A percentile compares a stretch with the other conserved stretches of the same genome.
These are phyloP conservation scores for Drosophila anomelani DNA, from an alignment of 2,888 invertebrate genomes.

Conservation along the genomic window DNA sequence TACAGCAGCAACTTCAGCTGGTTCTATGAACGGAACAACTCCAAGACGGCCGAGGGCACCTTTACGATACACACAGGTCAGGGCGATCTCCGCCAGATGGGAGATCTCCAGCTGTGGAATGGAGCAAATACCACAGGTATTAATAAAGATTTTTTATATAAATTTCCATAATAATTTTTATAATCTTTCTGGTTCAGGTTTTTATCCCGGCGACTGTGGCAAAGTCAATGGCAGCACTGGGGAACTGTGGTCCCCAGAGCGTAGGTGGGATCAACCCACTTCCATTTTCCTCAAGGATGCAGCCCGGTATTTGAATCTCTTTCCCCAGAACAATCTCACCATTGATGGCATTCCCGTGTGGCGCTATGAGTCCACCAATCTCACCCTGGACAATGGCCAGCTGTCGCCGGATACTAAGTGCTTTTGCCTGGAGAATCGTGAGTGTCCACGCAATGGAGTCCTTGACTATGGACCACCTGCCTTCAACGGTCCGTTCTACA, in stretches of 20 bases:
- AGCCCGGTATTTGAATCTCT: conserved; percentile 88
- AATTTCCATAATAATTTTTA: not conserved
- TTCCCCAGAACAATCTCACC: conserved; percentile 59
- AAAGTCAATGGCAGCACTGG: conserved; percentile 90
- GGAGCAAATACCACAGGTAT: conserved; percentile 85
- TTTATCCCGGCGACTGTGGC: conserved; percentile 88
- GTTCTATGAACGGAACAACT: conserved; percentile 91
- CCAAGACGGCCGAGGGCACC: conserved; percentile 89
- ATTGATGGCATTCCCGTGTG: conserved; percentile 72
- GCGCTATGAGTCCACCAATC: conserved; percentile 86
- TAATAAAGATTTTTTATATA: not conserved
- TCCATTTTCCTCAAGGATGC: conserved; percentile 90
- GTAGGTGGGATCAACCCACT: conserved; percentile 85
- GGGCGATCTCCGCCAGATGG: conserved; percentile 87
- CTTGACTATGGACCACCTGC: conserved; percentile 90
- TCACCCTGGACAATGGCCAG: conserved; percentile 90
- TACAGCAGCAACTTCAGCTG: conserved; percentile 92
- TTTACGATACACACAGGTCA: conserved; percentile 91
- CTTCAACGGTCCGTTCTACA: conserved; percentile 91
- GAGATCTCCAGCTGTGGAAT: conserved; percentile 90
- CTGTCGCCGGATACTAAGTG: conserved; percentile 87
- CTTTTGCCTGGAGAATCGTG: conserved; percentile 86
- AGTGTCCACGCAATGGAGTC: conserved; percentile 87
- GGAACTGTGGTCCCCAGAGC: conserved; percentile 90
- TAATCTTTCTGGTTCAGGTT: not conserved